A percentile compares a stretch with the other conserved stretches of the same genome.
Evolutionary conservation across 1,140 invertebrate species (phyloP).

Genomic region (Leptopilina boulardi): DNA sequence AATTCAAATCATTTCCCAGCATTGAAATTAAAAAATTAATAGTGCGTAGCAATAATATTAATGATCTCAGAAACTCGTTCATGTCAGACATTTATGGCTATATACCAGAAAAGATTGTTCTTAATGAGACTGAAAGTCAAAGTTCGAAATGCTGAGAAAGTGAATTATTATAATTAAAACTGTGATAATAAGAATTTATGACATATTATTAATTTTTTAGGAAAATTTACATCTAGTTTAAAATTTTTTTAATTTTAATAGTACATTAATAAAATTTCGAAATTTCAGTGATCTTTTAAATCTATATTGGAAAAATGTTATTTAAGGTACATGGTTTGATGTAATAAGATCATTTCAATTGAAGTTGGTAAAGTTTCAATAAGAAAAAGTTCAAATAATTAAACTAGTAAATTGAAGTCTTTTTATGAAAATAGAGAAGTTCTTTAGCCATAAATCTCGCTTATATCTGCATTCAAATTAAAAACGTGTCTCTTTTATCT

Average conservation of each 20-base stretch:
- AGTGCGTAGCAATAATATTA: neutral
- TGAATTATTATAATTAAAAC: neutral
- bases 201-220: neutral
- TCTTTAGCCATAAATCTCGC: too few relatives aligned
- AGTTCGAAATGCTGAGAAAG: neutral
- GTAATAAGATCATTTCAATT: too few relatives aligned
- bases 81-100: neutral
- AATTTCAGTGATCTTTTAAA: too few relatives aligned
- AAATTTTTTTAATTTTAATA: neutral
- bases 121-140: constrained; percentile 2
- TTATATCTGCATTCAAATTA: too few relatives aligned
- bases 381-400: too few relatives aligned
- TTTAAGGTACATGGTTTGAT: too few relatives aligned
- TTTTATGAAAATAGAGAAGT: too few relatives aligned
- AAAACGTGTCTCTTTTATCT: too few relatives aligned
- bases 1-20: neutral
- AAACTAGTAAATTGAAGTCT: too few relatives aligned
- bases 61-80: neutral
- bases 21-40: neutral
- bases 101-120: neutral
- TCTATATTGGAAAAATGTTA: too few relatives aligned
- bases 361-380: too few relatives aligned
- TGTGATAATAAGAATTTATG: neutral
- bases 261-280: neutral
- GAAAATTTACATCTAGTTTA: neutral